phyloP scores from a whole-genome alignment of 2,797 vertebrate genomes.

The Brachymystax lenok region DNA sequence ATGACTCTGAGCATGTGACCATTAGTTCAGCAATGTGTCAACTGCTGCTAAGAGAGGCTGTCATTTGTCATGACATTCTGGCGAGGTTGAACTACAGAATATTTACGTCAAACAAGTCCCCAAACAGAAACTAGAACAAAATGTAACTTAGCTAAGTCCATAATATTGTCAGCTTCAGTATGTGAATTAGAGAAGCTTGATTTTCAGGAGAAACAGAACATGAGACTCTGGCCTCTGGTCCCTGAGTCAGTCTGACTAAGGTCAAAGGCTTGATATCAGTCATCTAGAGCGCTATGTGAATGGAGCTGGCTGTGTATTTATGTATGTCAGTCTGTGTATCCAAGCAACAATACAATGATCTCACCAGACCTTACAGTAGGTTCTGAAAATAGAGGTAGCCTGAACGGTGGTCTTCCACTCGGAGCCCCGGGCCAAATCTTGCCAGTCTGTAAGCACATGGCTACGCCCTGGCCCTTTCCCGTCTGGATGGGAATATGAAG shows the following conservation, averaged over 20 bases:
- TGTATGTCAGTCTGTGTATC: conserved; percentile 32
- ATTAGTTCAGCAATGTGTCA: neutral
- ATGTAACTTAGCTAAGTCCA: neutral
- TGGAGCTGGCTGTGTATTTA: conserved; percentile 14
- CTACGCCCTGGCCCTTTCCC: neutral
- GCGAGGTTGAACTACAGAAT: neutral
- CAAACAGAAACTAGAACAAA: neutral
- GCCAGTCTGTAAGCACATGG: neutral
- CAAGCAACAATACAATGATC: conserved; percentile 43
- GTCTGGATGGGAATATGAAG: neutral
- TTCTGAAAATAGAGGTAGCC: conserved; percentile 44
- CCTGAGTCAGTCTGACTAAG: neutral
- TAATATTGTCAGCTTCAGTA: neutral
- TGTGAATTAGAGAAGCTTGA: neutral
- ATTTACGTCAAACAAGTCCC: neutral
- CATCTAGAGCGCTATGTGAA: neutral
- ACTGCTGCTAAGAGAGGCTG: neutral
- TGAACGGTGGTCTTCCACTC: conserved; percentile 27
- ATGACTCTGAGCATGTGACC: conserved; percentile 19
- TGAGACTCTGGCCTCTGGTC: neutral
- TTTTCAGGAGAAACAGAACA: neutral
- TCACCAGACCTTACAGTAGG: conserved; percentile 41
- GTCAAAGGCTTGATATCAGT: neutral
- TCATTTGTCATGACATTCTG: conserved; percentile 2
- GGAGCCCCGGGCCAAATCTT: neutral